Percentiles rank a stretch among this genome's conserved stretches.
Conservation (phyloP, 1,140 invertebrate genomes). For the Philopotamus ludificatus region DNA sequence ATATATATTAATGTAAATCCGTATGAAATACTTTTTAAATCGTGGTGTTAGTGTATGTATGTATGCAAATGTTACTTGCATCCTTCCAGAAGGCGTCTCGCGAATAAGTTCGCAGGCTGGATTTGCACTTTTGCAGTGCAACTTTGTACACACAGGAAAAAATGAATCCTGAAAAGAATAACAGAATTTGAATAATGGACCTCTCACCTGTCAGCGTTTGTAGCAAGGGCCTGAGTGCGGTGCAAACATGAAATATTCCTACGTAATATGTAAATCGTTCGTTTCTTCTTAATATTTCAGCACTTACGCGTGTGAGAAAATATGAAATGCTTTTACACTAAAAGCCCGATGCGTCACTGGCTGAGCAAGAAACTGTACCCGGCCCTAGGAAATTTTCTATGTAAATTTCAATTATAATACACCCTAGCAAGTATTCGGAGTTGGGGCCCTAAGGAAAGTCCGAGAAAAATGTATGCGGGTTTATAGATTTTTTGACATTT, state of each 20-base stretch:
- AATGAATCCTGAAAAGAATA: no score
- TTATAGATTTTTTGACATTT: slow-evolving; percentile 19
- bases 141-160: no score
- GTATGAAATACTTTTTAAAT: no score
- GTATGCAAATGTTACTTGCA: no score
- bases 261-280: slow-evolving; percentile 38
- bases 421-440: slow-evolving; percentile 2
- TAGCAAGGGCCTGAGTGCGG: background rate
- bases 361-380: slow-evolving; percentile 11
- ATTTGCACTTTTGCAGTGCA: no score
- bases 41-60: no score
- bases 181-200: background rate
- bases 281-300: slow-evolving; percentile 41
- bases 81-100: no score
- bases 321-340: slow-evolving; percentile 40
- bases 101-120: no score
- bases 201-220: background rate
- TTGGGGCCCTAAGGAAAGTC: background rate
- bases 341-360: slow-evolving; percentile 19
- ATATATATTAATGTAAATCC: no score
- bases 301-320: slow-evolving; percentile 26
- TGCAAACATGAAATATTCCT: background rate
- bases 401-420: slow-evolving; percentile 38
- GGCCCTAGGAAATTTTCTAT: slow-evolving; percentile 29
- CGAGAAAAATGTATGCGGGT: slow-evolving; percentile 8